A percentile compares a stretch with the other conserved stretches of the same genome.
Conservation (phyloP, 1,140 invertebrate species). For the Euborellia annulipes region DNA sequence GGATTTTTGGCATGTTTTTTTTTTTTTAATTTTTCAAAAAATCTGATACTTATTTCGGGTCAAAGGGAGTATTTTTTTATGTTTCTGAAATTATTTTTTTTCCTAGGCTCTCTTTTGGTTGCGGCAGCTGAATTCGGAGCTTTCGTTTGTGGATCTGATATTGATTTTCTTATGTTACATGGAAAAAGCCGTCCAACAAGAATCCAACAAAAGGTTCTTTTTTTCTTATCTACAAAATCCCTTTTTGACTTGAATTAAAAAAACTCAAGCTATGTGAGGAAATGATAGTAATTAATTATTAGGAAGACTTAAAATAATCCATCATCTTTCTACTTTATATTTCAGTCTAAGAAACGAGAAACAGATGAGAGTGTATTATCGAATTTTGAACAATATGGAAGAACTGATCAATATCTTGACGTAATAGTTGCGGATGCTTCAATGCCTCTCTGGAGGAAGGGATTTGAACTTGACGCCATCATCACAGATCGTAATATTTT, state of each 20-base stretch:
- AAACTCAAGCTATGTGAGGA: no score
- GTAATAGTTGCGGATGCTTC: conserved; percentile 83
- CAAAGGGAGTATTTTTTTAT: conserved; percentile 54
- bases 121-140: conserved; percentile 81
- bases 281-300: conserved; percentile 2
- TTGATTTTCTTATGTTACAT: conserved; percentile 86
- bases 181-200: conserved; percentile 64
- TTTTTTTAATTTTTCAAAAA: conserved; percentile 23
- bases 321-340: conserved; percentile 8
- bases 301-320: not conserved
- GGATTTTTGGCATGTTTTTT: not conserved
- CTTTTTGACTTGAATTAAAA: no score
- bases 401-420: conserved; percentile 61
- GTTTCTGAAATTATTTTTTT: conserved; percentile 42
- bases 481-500: conserved; percentile 87
- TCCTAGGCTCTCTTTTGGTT: conserved; percentile 63
- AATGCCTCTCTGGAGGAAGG: conserved; percentile 53
- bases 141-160: conserved; percentile 81
- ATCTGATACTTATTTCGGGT: conserved; percentile 82
- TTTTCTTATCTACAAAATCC: no score
- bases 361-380: conserved; percentile 69
- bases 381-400: conserved; percentile 78
- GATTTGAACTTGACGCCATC: conserved; percentile 64
- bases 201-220: conserved; percentile 62
- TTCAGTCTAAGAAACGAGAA: conserved; percentile 40